phyloP scores from a whole-genome alignment of 2,888 invertebrate genomes.

The Acleris sparsana region DNA sequence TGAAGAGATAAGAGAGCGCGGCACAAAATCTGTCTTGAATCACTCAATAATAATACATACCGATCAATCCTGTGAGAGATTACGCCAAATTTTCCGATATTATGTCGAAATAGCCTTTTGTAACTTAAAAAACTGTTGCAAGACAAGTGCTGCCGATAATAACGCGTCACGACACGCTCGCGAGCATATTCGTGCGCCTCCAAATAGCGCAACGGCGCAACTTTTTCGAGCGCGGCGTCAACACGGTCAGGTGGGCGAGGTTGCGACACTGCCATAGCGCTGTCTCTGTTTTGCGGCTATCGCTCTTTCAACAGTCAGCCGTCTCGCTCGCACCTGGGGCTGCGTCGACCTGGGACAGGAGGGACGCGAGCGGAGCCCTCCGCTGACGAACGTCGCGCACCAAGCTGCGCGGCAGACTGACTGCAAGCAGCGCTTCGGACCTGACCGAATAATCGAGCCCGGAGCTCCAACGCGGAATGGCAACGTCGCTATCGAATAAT shows the following conservation, averaged over 20 bases:
- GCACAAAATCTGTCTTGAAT: constrained; percentile 41
- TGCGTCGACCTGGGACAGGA: constrained; percentile 49
- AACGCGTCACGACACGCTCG: constrained; percentile 73
- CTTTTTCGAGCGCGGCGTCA: constrained; percentile 83
- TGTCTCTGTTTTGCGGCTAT: constrained; percentile 56
- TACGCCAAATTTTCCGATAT: constrained; percentile 50
- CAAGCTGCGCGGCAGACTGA: constrained; percentile 82
- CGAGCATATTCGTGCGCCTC: constrained; percentile 80
- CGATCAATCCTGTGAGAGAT: constrained; percentile 47
- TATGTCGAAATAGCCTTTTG: constrained; percentile 48
- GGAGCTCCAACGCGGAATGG: constrained; percentile 60
- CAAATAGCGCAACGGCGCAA: constrained; percentile 84
- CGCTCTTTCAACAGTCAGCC: constrained; percentile 51
- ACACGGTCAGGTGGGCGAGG: constrained; percentile 84
- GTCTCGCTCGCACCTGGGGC: constrained; percentile 68
- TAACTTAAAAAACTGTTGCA: constrained; percentile 60
- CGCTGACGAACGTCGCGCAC: constrained; percentile 81
- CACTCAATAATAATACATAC: constrained; percentile 60
- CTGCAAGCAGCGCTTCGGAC: constrained; percentile 56
- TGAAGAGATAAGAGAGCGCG: constrained; percentile 60
- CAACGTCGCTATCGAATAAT: constrained; percentile 75
- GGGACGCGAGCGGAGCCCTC: constrained; percentile 68
- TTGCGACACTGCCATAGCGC: constrained; percentile 80
- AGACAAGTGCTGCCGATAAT: constrained; percentile 70
- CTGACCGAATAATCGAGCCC: constrained; percentile 59